These are phyloP conservation scores for Melanotaenia pygmaea DNA, from an alignment of 2,797 vertebrate genomes.

Conservation along the genomic window DNA sequence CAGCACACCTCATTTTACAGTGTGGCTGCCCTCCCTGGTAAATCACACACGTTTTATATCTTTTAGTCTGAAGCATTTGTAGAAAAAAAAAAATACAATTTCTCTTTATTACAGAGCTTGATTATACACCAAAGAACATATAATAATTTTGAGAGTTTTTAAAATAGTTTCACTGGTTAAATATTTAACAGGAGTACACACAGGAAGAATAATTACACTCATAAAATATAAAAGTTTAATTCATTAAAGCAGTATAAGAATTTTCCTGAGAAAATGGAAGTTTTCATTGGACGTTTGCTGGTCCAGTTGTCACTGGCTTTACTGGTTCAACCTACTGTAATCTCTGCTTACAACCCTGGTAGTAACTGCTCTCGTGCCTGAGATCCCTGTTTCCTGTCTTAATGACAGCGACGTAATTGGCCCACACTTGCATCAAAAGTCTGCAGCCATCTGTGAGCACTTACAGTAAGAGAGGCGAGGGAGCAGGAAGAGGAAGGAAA, in stretches of 20 bases:
- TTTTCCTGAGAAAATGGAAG: neutral
- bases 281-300: constrained; percentile 4
- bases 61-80: constrained; percentile 33
- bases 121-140: neutral
- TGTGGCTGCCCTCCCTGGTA: neutral
- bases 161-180: too few relatives aligned
- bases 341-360: neutral
- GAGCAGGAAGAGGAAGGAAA: constrained; percentile 26
- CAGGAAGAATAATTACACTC: neutral
- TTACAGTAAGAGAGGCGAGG: constrained; percentile 28
- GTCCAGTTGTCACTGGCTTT: constrained; percentile 2
- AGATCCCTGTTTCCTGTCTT: constrained; percentile 41
- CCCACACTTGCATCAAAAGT: constrained; percentile 41
- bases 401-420: constrained; percentile 44
- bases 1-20: constrained; percentile 1
- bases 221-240: neutral
- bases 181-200: neutral
- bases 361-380: constrained; percentile 26
- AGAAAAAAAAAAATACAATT: constrained; percentile 21
- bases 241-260: neutral
- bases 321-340: constrained; percentile 36
- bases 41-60: constrained; percentile 37
- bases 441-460: constrained; percentile 60
- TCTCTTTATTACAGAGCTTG: neutral
- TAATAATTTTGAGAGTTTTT: neutral